Base-by-base conservation (phyloP, 1,140 invertebrate species). In the Bombus confusus region DNA sequence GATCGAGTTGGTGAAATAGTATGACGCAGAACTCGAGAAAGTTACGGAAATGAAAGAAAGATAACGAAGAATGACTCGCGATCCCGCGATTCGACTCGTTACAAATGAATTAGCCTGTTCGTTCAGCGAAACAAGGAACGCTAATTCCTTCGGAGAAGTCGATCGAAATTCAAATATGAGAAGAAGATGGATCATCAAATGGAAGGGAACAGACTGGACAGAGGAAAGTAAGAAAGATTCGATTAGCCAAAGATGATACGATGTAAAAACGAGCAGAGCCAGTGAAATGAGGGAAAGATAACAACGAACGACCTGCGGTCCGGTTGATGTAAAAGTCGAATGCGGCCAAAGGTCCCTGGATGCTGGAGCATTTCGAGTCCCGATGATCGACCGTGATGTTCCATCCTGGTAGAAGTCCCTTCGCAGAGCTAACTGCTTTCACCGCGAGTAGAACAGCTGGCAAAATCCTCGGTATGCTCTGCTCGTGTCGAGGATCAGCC, bases 321-420 rank as follows among this genome's bases (percentile, higher is more conserved):
- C 95, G 95, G 88, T 97, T 97, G 81, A 96, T 96, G 93, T 97
- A 97, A 86, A 98, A 97, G 77, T 98, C 97, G 92, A 98, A 97
- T 9, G 98, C 97, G 10, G 97, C 97, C 10, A 98, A 94, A 1
- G 97, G 97, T 1, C 98, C 98, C 72, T 96, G 96, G 1, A 96
- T 97, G 9, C 97, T 98, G 9, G 97, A 98, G 92, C 98, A 98
- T n/a, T 96, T 95, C 0, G 97, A 97, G 91, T 98, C 97, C 69
- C 97, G 95, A 82, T 97, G 96, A 62, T 96, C 95, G 2, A 98
- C 96, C 39, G 96, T 94, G 68, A 98, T 96, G 74, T 95, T 96
- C 96, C 97, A 97, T 22, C 96, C 96, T 1, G 96, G 96, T 3
- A 97, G 94, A 1, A 96, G 95, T 9, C 96, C 97, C 52, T 94